phyloP scores from a whole-genome alignment of 2,113 vertebrate species.

The Ciconia boyciana region DNA sequence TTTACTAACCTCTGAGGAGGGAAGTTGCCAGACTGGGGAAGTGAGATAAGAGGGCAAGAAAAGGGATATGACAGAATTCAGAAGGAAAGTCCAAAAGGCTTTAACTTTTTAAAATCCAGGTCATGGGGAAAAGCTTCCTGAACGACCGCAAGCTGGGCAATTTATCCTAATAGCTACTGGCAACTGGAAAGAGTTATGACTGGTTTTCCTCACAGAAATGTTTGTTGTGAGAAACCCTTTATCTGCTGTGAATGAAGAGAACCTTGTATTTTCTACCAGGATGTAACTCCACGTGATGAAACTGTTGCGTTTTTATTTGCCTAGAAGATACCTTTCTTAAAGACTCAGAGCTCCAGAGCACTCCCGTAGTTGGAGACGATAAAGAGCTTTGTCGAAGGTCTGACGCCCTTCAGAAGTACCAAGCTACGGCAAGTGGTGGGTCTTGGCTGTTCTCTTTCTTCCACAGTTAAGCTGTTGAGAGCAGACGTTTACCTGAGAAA shows the following conservation, averaged over 20 bases:
- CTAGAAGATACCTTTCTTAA: background rate
- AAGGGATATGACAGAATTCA: background rate
- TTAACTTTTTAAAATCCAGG: background rate
- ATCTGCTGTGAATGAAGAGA: background rate
- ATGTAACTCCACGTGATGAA: background rate
- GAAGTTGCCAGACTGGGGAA: constrained; percentile 32
- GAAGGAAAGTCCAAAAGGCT: background rate
- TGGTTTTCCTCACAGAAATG: background rate
- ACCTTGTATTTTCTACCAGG: background rate
- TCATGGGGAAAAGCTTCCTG: background rate
- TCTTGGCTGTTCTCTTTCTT: background rate
- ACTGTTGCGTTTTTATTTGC: background rate
- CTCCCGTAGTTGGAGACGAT: background rate
- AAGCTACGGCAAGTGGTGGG: background rate
- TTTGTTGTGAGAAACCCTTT: background rate
- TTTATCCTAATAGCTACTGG: background rate
- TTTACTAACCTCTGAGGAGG: background rate
- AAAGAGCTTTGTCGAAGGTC: background rate
- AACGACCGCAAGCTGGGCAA: background rate
- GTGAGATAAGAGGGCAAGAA: constrained; percentile 31
- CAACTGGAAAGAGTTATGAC: background rate
- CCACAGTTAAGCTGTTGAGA: background rate
- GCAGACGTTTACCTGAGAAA: background rate
- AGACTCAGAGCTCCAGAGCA: background rate
- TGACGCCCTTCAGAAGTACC: background rate